phyloP scores from a whole-genome alignment of 2,888 invertebrate genomes.

The Orthosia incerta region DNA sequence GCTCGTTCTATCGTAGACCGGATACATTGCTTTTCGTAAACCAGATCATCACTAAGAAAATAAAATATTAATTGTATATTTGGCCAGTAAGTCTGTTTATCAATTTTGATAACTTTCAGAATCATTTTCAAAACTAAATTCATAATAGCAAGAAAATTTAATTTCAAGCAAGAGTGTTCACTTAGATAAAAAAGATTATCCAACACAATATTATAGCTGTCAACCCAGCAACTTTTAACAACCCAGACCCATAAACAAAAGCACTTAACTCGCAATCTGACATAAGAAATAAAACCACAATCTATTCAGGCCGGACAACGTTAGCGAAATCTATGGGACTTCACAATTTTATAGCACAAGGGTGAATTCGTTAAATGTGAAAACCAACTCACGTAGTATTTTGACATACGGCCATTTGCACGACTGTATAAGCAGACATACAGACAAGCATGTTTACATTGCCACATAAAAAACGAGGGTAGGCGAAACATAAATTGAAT shows the following conservation, averaged over 20 bases:
- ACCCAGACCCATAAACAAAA: constrained; percentile 45
- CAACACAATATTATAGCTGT: background rate
- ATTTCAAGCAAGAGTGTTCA: background rate
- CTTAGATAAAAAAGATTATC: constrained; percentile 37
- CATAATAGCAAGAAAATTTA: background rate
- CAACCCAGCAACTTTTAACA: constrained; percentile 19
- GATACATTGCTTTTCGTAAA: background rate
- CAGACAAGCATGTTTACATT: constrained; percentile 62
- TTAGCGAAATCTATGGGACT: constrained; percentile 49
- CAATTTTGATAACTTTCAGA: background rate
- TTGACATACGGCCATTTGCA: constrained; percentile 53
- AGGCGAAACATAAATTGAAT: constrained; percentile 58
- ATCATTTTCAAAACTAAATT: background rate
- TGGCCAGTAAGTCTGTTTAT: no score
- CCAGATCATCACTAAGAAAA: background rate
- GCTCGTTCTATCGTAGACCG: no score
- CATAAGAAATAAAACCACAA: constrained; percentile 50
- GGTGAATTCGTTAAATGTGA: constrained; percentile 52
- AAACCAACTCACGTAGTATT: constrained; percentile 53
- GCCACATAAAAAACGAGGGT: constrained; percentile 58
- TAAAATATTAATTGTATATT: no score
- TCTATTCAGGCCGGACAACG: constrained; percentile 30
- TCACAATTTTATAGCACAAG: constrained; percentile 46
- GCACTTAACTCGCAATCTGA: constrained; percentile 27
- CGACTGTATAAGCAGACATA: constrained; percentile 62